These are phyloP conservation scores for Pongo abelii DNA, from an alignment of 2,113 vertebrate genomes.

Conservation along the genomic window DNA sequence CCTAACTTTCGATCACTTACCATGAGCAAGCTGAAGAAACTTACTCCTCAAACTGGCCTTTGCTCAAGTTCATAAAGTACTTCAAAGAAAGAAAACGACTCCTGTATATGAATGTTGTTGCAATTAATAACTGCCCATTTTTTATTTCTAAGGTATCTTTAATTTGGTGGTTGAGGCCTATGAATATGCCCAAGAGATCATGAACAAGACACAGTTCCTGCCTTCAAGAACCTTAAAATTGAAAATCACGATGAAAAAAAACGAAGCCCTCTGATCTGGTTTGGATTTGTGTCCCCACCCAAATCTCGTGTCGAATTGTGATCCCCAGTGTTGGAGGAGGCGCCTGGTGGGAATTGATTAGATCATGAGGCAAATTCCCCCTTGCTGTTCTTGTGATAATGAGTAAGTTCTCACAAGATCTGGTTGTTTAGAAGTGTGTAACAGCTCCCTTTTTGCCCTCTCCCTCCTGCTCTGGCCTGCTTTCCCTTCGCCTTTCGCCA, in stretches of 20 bases:
- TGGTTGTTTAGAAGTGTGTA: too few species aligned
- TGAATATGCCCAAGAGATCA: conserved; percentile 2
- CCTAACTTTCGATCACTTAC: not conserved
- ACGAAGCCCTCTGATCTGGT: not conserved
- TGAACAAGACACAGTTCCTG: not conserved
- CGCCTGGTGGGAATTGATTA: too few species aligned
- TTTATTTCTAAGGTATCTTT: conserved; percentile 34
- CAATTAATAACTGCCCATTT: not conserved
- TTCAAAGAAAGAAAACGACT: conserved; percentile 51
- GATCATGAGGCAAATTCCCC: too few species aligned
- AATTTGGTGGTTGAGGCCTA: conserved; percentile 16
- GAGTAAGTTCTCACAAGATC: too few species aligned
- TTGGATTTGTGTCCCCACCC: too few species aligned
- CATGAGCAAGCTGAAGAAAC: conserved; percentile 11
- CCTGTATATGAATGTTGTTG: not conserved
- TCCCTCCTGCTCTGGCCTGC: too few species aligned
- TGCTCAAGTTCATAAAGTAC: not conserved
- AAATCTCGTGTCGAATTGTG: too few species aligned
- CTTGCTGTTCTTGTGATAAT: too few species aligned
- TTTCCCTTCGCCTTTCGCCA: too few species aligned
- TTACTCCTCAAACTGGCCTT: not conserved
- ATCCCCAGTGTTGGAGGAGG: too few species aligned
- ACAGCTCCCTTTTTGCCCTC: too few species aligned
- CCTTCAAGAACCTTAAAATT: conserved; percentile 17
- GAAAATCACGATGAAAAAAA: conserved; percentile 32